phyloP scores from a whole-genome alignment of 2,888 invertebrate species.

The Amphipyra berbera region DNA sequence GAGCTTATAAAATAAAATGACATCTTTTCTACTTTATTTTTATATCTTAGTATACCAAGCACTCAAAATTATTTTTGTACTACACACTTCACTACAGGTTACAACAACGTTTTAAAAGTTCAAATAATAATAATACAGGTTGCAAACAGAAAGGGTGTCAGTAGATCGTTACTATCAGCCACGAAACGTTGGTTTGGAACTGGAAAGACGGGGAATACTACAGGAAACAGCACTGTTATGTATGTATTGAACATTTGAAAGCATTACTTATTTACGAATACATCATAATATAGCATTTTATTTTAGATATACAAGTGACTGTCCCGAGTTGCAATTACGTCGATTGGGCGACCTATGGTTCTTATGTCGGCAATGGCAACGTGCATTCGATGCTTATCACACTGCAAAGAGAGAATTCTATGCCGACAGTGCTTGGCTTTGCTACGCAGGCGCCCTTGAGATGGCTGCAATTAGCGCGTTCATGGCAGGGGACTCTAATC shows the following conservation, averaged over 20 bases:
- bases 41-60: no score
- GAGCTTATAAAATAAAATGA: no score
- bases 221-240: constrained; percentile 95
- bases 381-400: constrained; percentile 98
- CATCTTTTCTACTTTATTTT: no score
- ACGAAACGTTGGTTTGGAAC: constrained; percentile 99
- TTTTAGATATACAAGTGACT: constrained; percentile 94
- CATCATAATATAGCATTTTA: background rate
- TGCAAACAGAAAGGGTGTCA: constrained; percentile 97
- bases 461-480: constrained; percentile 98
- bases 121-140: constrained; percentile 80
- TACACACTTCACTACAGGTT: no score
- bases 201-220: constrained; percentile 94
- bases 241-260: constrained; percentile 82
- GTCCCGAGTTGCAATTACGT: constrained; percentile 97
- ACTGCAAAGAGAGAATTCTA: constrained; percentile 99
- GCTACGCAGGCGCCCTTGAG: constrained; percentile 98
- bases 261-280: background rate
- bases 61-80: no score
- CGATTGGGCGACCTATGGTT: constrained; percentile 98
- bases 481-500: constrained; percentile 94
- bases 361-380: constrained; percentile 97
- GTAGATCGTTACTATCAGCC: constrained; percentile 97
- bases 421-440: constrained; percentile 98
- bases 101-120: constrained; percentile 15